Conservation (phyloP, 2,888 invertebrate species). For the Chydorus sphaericus region DNA sequence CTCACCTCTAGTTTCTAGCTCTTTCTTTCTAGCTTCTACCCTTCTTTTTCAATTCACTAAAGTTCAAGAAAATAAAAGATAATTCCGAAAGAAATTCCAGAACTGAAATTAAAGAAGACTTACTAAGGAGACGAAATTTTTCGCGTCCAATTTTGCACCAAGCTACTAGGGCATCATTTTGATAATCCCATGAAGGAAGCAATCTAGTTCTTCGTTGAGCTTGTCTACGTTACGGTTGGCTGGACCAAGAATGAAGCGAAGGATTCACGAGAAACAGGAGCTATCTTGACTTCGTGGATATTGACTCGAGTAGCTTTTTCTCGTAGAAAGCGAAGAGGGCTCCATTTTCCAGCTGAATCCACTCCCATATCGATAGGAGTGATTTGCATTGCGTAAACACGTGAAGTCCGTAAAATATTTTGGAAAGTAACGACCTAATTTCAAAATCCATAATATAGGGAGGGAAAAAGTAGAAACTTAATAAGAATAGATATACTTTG, state of each 20-base stretch:
- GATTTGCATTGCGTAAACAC: neutral
- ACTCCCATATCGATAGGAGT: conserved; percentile 14
- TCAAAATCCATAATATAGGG: too few relatives aligned
- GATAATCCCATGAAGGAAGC: conserved; percentile 12
- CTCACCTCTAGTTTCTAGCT: neutral
- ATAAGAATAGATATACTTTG: conserved; percentile 2
- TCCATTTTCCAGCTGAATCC: conserved; percentile 14
- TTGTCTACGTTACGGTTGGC: conserved; percentile 8
- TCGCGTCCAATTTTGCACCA: too few relatives aligned
- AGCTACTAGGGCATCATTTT: conserved; percentile 6
- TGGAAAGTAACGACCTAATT: conserved; percentile 6
- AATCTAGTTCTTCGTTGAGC: conserved; percentile 13
- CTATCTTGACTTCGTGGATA: neutral
- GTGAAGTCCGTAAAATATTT: conserved; percentile 6
- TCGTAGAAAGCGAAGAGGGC: conserved; percentile 6
- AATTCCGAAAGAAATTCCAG: too few relatives aligned
- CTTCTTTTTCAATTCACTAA: neutral
- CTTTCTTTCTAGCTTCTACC: neutral
- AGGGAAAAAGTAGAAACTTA: too few relatives aligned
- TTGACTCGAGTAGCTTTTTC: neutral
- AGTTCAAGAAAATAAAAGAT: too few relatives aligned
- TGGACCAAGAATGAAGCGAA: conserved; percentile 13
- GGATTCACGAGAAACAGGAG: neutral
- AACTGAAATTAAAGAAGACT: too few relatives aligned
- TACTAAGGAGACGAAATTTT: too few relatives aligned